Conservation (phyloP, 2,113 vertebrate genomes). For the Podiceps cristatus region DNA sequence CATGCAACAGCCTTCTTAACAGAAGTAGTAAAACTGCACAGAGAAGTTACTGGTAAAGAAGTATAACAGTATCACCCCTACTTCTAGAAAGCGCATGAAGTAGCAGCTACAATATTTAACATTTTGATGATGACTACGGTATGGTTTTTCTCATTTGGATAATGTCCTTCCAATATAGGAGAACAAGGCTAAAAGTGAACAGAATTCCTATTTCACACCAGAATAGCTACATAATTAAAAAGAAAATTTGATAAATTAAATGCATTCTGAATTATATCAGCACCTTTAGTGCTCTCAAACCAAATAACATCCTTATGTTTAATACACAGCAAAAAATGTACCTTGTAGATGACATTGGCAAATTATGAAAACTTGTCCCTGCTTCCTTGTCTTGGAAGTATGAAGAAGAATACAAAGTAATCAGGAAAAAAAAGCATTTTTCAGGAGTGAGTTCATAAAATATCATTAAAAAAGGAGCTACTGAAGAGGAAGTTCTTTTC, state of each 20-base stretch:
- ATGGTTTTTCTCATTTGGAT: not conserved
- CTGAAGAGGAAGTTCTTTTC: not conserved
- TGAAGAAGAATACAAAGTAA: not conserved
- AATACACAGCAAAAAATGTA: not conserved
- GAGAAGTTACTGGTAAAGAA: not conserved
- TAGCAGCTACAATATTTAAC: not conserved
- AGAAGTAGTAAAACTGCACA: not conserved
- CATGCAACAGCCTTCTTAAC: not conserved
- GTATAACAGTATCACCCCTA: not conserved
- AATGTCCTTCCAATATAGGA: not conserved
- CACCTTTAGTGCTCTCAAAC: not conserved
- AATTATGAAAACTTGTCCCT: not conserved
- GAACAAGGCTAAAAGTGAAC: not conserved
- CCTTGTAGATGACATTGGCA: not conserved
- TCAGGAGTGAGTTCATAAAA: not conserved
- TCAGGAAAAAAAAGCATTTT: not conserved
- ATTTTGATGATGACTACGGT: not conserved
- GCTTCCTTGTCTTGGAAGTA: not conserved
- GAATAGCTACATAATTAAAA: not conserved
- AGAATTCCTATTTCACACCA: not conserved
- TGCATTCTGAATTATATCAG: not conserved
- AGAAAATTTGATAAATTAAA: not conserved
- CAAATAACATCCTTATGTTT: not conserved
- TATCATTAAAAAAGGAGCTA: not conserved
- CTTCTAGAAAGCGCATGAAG: not conserved